phyloP scores from a whole-genome alignment of 2,888 invertebrate genomes.

The Apodemia hepburni region DNA sequence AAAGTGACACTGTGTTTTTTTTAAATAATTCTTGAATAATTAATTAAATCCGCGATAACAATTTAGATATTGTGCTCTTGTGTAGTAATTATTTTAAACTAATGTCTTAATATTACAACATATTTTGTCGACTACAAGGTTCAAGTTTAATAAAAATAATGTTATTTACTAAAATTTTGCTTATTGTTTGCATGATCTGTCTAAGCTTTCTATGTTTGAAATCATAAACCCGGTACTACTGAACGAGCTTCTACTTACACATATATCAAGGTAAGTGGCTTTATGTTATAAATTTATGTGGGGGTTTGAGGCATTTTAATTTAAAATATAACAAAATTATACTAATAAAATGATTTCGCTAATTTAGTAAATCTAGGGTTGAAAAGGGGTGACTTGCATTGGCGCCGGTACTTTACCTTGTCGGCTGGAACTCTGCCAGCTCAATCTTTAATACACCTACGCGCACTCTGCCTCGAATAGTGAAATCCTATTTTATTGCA shows the following conservation, averaged over 20 bases:
- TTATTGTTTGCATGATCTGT: slow-evolving; percentile 40
- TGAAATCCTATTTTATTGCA: neutral
- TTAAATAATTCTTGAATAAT: neutral
- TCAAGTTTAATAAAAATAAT: slow-evolving; percentile 18
- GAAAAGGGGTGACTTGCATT: slow-evolving; percentile 56
- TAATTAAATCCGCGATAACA: slow-evolving; percentile 6
- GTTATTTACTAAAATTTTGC: slow-evolving; percentile 30
- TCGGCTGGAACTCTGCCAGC: slow-evolving; percentile 63
- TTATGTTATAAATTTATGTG: neutral
- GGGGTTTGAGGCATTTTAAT: neutral
- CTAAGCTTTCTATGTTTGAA: slow-evolving; percentile 33
- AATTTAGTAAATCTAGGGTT: slow-evolving; percentile 1
- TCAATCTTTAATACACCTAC: slow-evolving; percentile 31
- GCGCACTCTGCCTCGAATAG: neutral
- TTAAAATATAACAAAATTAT: neutral
- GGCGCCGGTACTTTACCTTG: slow-evolving; percentile 72
- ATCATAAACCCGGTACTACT: neutral
- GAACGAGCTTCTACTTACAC: neutral
- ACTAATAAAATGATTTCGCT: neutral
- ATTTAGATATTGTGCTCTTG: slow-evolving; percentile 3
- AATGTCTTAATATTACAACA: neutral
- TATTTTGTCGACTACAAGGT: neutral
- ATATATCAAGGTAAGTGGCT: slow-evolving; percentile 26
- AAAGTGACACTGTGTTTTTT: slow-evolving; percentile 19
- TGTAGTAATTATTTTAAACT: slow-evolving; percentile 4